phyloP scores from a whole-genome alignment of 2,888 invertebrate species.

The Hypsopygia costalis region DNA sequence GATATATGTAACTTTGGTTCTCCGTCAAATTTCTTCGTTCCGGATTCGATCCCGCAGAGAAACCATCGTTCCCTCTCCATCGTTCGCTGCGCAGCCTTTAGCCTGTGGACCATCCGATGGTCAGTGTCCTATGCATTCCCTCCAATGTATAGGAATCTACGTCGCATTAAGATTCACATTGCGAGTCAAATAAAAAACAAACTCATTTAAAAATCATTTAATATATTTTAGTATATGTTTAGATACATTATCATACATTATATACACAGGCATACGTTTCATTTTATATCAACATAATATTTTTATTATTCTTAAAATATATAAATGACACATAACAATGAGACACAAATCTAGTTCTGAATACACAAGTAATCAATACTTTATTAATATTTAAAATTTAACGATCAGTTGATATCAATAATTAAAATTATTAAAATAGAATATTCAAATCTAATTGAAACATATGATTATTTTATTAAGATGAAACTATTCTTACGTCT shows the following conservation, averaged over 20 bases:
- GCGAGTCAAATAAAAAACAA: too few relatives aligned
- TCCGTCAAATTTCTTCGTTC: too few relatives aligned
- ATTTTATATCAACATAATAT: conserved; percentile 30
- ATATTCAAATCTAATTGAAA: conserved; percentile 24
- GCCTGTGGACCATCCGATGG: too few relatives aligned
- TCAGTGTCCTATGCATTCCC: too few relatives aligned
- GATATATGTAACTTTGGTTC: too few relatives aligned
- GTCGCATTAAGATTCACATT: too few relatives aligned
- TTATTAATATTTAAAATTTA: conserved; percentile 30
- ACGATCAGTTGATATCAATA: conserved; percentile 34
- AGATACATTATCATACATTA: conserved; percentile 65
- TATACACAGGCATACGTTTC: conserved; percentile 49
- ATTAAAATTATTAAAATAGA: conserved; percentile 25
- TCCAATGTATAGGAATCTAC: too few relatives aligned
- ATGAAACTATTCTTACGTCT: conserved; percentile 76
- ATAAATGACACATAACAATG: conserved; percentile 48
- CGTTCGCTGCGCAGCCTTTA: too few relatives aligned
- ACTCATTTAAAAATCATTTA: conserved; percentile 61
- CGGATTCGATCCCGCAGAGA: too few relatives aligned
- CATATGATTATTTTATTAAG: conserved; percentile 47
- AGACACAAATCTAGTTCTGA: conserved; percentile 29
- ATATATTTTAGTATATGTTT: conserved; percentile 57
- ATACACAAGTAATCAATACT: conserved; percentile 24
- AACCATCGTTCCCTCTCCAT: too few relatives aligned
- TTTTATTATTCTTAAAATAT: conserved; percentile 28